A percentile compares a stretch with the other conserved stretches of the same genome.
These are phyloP conservation scores for Clivina fossor DNA, from an alignment of 2,888 invertebrate species.

Conservation along the genomic window DNA sequence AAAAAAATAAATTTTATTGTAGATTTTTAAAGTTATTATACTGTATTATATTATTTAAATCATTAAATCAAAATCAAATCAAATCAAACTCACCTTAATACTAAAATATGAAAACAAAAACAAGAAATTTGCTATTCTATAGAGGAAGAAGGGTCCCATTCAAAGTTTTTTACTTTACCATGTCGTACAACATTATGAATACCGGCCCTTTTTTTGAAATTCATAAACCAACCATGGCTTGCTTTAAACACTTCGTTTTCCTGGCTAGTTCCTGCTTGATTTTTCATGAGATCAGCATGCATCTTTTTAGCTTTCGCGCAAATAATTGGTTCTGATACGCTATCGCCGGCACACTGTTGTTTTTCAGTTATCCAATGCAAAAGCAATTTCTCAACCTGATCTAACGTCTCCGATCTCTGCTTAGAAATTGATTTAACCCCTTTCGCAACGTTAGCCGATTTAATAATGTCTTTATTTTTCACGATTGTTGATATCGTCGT, in stretches of 20 bases:
- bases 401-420: conserved; percentile 33
- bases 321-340: background rate
- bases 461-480: conserved; percentile 36
- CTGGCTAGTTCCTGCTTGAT: too few relatives aligned
- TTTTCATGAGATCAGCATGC: conserved; percentile 32
- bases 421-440: too few relatives aligned
- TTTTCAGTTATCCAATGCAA: conserved; percentile 37
- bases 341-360: conserved; percentile 31
- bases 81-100: too few relatives aligned
- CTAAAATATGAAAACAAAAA: too few relatives aligned
- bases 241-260: too few relatives aligned
- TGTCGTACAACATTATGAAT: background rate
- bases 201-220: background rate
- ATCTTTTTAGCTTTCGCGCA: conserved; percentile 36
- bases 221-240: background rate
- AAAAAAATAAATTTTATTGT: too few relatives aligned
- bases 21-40: too few relatives aligned
- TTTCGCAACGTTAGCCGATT: too few relatives aligned
- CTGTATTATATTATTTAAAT: too few relatives aligned
- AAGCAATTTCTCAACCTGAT: conserved; percentile 37
- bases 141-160: too few relatives aligned
- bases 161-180: background rate
- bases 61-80: too few relatives aligned
- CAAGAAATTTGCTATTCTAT: too few relatives aligned
- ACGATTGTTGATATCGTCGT: conserved; percentile 38